These are phyloP conservation scores for Drosophila busckii DNA, from an alignment of 1,140 invertebrate species.

Conservation along the genomic window DNA sequence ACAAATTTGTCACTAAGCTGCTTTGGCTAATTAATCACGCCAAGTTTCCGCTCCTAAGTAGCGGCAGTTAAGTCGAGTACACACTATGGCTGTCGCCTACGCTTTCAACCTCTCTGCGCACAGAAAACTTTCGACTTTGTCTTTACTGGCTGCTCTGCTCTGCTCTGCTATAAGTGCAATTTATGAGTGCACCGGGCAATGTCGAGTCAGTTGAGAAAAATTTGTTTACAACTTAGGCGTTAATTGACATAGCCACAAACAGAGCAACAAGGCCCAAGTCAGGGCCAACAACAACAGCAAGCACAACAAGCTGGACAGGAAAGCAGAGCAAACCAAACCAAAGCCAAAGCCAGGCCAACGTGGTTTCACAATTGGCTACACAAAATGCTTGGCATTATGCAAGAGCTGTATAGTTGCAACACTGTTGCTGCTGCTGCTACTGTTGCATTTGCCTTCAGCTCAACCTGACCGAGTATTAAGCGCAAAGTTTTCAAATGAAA, in stretches of 20 bases:
- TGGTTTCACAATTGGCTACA: constrained; percentile 56
- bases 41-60: too few species aligned
- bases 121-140: constrained; percentile 35
- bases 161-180: constrained; percentile 75
- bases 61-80: too few species aligned
- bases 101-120: neutral
- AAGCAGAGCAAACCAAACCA: constrained; percentile 19
- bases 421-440: too few species aligned
- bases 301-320: too few species aligned
- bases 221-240: constrained; percentile 76
- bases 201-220: constrained; percentile 46
- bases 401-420: too few species aligned
- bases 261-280: constrained; percentile 5
- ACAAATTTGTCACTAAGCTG: constrained; percentile 2
- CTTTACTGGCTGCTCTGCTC: too few species aligned
- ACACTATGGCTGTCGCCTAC: too few species aligned
- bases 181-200: constrained; percentile 66
- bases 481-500: constrained; percentile 67
- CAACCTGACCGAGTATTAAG: constrained; percentile 3
- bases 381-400: constrained; percentile 48
- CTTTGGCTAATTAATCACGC: constrained; percentile 43
- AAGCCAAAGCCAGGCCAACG: constrained; percentile 34
- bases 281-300: constrained; percentile 8
- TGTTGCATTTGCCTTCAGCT: constrained; percentile 54
- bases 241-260: constrained; percentile 65